A percentile compares a stretch with the other conserved stretches of the same genome.
Conservation (phyloP, 2,888 invertebrate species). For the Dasysyrphus albostriatus region DNA sequence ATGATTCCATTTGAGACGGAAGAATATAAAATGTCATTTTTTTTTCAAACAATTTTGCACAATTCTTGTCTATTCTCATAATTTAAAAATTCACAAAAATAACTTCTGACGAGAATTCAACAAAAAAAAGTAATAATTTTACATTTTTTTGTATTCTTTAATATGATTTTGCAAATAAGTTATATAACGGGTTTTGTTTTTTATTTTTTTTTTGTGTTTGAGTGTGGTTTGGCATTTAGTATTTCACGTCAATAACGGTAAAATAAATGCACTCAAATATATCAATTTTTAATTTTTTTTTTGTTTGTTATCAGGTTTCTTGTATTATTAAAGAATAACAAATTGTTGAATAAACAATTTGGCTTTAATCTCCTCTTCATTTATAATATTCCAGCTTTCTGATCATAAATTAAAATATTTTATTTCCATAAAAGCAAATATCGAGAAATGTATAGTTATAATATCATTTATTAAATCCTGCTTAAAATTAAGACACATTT, state of each 20-base stretch:
- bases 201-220: no score
- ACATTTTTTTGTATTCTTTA: neutral
- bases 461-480: neutral
- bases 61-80: neutral
- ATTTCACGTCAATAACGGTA: constrained; percentile 24
- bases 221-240: constrained; percentile 26
- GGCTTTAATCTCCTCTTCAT: neutral
- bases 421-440: constrained; percentile 19
- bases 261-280: constrained; percentile 11
- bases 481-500: neutral
- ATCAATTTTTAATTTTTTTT: constrained; percentile 10
- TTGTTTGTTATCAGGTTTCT: neutral
- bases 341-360: neutral
- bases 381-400: neutral
- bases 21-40: no score
- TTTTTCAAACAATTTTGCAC: neutral
- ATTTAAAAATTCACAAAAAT: neutral
- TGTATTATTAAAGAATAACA: neutral
- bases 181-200: constrained; percentile 1
- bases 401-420: constrained; percentile 10
- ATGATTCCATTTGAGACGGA: no score
- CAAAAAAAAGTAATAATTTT: no score
- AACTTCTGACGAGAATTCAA: neutral
- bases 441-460: neutral
- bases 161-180: constrained; percentile 1